phyloP scores from a whole-genome alignment of 1,140 invertebrate genomes.

The Drosophila persimilis region DNA sequence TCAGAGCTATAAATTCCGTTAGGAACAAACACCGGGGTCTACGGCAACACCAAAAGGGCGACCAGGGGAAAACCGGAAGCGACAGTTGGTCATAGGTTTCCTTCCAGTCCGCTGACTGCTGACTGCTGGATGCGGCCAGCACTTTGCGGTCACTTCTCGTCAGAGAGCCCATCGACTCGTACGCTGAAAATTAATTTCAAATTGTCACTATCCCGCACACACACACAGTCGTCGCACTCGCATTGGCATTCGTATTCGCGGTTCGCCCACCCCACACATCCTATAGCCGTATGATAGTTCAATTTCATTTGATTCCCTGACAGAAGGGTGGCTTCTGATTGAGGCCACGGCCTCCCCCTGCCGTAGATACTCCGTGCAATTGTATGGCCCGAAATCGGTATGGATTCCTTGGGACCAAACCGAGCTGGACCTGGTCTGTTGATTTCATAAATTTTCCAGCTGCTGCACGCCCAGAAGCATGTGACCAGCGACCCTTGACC shows the following conservation, averaged over 20 bases:
- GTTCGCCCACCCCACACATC: no score
- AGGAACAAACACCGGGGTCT: constrained; percentile 43
- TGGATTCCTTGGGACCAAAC: no score
- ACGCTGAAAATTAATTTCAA: constrained; percentile 52
- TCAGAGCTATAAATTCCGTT: constrained; percentile 21
- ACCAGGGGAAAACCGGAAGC: constrained; percentile 48
- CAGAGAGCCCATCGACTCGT: background rate
- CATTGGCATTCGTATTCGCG: background rate
- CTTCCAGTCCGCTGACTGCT: constrained; percentile 64
- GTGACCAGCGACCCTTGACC: no score
- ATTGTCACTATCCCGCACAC: constrained; percentile 40
- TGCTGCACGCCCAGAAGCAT: no score
- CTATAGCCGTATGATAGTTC: constrained; percentile 46
- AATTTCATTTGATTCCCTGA: constrained; percentile 49
- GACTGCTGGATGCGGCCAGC: constrained; percentile 49
- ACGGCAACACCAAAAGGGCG: background rate
- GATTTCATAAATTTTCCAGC: constrained; percentile 48
- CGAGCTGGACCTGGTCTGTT: background rate
- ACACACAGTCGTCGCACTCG: background rate
- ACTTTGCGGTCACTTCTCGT: constrained; percentile 61
- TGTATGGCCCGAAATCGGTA: no score
- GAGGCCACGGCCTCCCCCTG: no score
- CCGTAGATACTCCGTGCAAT: background rate
- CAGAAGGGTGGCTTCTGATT: constrained; percentile 5
- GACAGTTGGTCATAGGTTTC: constrained; percentile 67